Evolutionary conservation across 2,888 invertebrate species (phyloP).

Genomic region (Zonitis immaculata): DNA sequence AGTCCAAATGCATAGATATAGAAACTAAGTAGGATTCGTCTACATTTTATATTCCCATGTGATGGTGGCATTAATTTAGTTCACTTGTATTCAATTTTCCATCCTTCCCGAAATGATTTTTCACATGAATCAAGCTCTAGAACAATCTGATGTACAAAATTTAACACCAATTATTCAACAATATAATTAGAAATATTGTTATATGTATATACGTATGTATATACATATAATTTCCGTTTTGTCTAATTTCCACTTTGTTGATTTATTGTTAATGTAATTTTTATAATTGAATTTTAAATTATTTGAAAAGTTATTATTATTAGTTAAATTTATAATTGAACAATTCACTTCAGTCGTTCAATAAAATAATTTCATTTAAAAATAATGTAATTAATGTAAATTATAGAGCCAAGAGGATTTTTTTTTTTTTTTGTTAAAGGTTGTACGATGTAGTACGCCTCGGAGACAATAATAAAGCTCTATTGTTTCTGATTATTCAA

Average conservation of each 20-base stretch:
- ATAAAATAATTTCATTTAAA: conserved; percentile 2
- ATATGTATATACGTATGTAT: too few species aligned
- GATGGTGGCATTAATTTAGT: neutral
- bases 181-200: conserved; percentile 1
- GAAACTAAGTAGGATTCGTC: neutral
- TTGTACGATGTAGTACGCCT: neutral
- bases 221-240: neutral
- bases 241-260: too few species aligned
- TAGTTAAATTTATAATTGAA: conserved; percentile 5
- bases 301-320: neutral
- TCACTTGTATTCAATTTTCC: neutral
- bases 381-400: conserved; percentile 2
- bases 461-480: conserved; percentile 1
- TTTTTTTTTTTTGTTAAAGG: neutral
- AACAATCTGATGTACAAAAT: neutral
- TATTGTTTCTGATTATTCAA: conserved; percentile 6
- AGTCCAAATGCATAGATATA: neutral
- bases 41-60: neutral
- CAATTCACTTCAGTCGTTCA: conserved; percentile 2
- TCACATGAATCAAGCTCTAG: neutral
- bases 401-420: neutral
- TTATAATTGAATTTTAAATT: neutral
- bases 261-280: neutral
- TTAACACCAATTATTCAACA: neutral
- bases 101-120: neutral